These are phyloP conservation scores for Calosoma granatense DNA, from an alignment of 1,140 invertebrate species.

Conservation along the genomic window DNA sequence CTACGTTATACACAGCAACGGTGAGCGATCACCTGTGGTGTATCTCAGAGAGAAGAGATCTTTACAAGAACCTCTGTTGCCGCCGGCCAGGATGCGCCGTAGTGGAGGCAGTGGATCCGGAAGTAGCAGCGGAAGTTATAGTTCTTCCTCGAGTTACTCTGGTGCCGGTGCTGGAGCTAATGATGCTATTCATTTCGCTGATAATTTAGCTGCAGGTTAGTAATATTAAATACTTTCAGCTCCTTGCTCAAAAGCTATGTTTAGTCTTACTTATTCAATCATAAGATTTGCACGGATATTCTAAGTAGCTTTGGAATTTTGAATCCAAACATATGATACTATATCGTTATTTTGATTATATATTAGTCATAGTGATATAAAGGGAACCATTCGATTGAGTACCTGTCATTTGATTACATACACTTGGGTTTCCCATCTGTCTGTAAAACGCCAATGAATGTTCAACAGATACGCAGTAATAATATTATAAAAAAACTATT, in stretches of 20 bases:
- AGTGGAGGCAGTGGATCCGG: conserved; percentile 12
- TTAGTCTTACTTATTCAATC: not conserved
- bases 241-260: not conserved
- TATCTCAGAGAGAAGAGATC: not conserved
- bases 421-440: too few species aligned
- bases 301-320: not conserved
- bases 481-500: too few species aligned
- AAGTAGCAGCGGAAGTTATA: not conserved
- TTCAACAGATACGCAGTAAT: too few species aligned
- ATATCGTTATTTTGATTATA: too few species aligned
- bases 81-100: conserved; percentile 14
- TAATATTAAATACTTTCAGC: not conserved
- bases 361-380: not conserved
- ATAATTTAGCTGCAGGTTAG: conserved; percentile 1
- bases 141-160: not conserved
- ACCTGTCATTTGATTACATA: too few species aligned
- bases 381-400: not conserved
- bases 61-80: not conserved
- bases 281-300: not conserved
- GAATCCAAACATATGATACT: not conserved
- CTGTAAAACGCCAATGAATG: too few species aligned
- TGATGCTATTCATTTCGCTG: not conserved
- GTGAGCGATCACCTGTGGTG: conserved; percentile 19
- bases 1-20: conserved; percentile 19
- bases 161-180: not conserved